Evolutionary conservation across 2,888 invertebrate genomes (phyloP), one percentile per base, ranked within the genome.

Genomic region (Agapostemon virescens): DNA sequence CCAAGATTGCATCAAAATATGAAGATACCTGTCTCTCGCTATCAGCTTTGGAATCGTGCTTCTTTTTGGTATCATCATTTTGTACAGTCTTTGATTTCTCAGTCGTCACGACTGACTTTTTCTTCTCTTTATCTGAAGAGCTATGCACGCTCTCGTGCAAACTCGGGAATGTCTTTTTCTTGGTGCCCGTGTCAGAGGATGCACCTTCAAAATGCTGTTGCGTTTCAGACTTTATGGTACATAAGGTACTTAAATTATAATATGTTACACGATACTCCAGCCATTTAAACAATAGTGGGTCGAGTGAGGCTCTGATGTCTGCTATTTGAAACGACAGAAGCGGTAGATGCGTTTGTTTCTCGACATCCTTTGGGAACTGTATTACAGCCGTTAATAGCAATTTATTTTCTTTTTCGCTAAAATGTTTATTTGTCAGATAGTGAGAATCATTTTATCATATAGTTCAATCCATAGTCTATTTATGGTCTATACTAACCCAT

Each of bases 201-300:
- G 90, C 87, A 26, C 90, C 91, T 73, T 92, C 92, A 1, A 86
- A 83, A 20, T 86, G 79, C 68, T 87, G 90, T 55, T 82, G 88
- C 23, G 69, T 75, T 69, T 87, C 88, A 9, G 82, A 69, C 36
- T 79, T 79, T 33, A 85, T 88, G 20, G 86, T 61, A 6, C 76
- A 77, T n/a, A 84, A 61, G 9, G 84, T 82, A 68, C 88, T 88
- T 30, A 89, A 85, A 77, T 90, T 90, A 42, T 90, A 88, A 74
- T 89, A 90, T n/a, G 87, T 87, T 20, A 90, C 88, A 33, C 92
- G 92, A 90, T 96, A 96, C 1, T 94, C 93, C n/a, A 96, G 91
- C 95, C 95, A 96, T 58, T 94, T 93, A 70, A 95, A 93, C 17
- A 96, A 90, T n/a, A 96, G 91, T 0, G 96, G 96, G 91, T 96